Conservation (phyloP, 2,797 vertebrate genomes). For the Myiotriccus ornatus region DNA sequence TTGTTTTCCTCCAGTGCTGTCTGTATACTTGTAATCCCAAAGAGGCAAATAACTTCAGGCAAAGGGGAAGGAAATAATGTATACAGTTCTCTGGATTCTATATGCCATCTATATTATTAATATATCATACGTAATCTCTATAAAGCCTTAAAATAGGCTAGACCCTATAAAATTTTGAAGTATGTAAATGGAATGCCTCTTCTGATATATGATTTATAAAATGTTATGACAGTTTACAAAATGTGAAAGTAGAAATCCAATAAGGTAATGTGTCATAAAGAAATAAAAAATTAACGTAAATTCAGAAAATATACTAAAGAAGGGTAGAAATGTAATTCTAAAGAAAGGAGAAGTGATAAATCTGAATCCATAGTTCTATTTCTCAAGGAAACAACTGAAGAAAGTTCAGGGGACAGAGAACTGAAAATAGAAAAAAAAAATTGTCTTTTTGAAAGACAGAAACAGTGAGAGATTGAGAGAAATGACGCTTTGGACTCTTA, state of each 20-base stretch:
- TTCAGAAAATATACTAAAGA: neutral
- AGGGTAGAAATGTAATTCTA: neutral
- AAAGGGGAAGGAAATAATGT: neutral
- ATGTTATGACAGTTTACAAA: neutral
- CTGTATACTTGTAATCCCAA: neutral
- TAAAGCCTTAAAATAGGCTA: neutral
- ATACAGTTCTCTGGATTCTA: neutral
- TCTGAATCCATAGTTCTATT: neutral
- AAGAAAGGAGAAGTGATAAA: neutral
- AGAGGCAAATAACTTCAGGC: neutral
- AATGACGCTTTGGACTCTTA: neutral
- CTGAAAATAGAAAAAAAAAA: neutral
- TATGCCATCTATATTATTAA: neutral
- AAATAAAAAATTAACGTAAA: neutral
- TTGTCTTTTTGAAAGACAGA: neutral
- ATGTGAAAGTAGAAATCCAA: neutral
- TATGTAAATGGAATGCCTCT: neutral
- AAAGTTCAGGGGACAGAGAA: neutral
- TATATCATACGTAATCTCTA: neutral
- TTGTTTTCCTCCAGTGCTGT: neutral
- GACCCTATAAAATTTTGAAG: neutral
- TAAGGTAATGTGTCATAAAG: neutral
- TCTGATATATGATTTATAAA: neutral
- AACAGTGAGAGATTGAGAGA: neutral
- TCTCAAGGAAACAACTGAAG: neutral